These are phyloP conservation scores for Callimorpha dominula DNA, from an alignment of 2,888 invertebrate genomes.

Conservation along the genomic window DNA sequence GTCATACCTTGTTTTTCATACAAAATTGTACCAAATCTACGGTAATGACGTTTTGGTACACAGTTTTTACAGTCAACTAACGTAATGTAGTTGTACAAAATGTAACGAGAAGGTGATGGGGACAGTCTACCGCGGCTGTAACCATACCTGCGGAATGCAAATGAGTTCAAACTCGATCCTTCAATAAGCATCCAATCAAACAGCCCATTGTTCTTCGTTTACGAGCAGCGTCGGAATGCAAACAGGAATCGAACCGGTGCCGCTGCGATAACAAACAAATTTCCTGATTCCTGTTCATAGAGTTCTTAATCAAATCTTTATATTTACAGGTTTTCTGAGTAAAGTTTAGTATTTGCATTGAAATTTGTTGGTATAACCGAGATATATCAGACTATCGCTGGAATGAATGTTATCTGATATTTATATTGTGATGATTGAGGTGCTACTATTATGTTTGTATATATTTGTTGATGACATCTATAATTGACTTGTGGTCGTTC, in stretches of 20 bases:
- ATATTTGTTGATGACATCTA: not conserved
- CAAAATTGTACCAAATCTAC: no score
- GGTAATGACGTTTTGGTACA: not conserved
- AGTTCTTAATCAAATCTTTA: conserved; percentile 27
- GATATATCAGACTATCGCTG: no score
- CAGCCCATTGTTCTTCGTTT: conserved; percentile 70
- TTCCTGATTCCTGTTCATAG: conserved; percentile 48
- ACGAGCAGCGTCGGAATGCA: conserved; percentile 72
- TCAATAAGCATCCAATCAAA: conserved; percentile 48
- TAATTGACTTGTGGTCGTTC: not conserved
- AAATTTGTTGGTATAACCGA: no score
- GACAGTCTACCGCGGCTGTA: not conserved
- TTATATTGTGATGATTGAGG: not conserved
- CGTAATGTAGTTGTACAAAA: not conserved
- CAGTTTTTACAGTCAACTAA: not conserved
- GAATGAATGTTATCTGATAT: not conserved
- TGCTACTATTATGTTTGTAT: not conserved
- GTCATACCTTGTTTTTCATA: no score
- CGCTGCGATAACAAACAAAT: conserved; percentile 63
- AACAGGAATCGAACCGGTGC: conserved; percentile 73
- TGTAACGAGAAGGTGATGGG: not conserved
- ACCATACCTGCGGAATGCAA: conserved; percentile 42
- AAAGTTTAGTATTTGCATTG: no score
- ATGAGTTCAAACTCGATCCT: conserved; percentile 41
- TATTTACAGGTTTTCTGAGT: conserved; percentile 19